These are phyloP conservation scores for Candidula unifasciata DNA, from an alignment of 2,888 invertebrate genomes.

Conservation along the genomic window DNA sequence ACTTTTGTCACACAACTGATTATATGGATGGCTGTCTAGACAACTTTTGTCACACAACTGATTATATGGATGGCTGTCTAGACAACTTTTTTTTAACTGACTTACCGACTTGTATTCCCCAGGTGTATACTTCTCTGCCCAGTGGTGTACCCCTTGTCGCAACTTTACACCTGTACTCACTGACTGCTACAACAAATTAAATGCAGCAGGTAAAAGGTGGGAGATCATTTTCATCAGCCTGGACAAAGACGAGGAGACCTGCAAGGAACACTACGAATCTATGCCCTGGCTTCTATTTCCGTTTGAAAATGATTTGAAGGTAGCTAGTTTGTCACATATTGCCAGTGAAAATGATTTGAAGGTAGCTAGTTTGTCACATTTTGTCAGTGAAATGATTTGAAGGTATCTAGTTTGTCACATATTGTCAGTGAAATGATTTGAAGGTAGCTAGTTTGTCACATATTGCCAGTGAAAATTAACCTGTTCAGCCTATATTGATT, in stretches of 20 bases:
- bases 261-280: slow-evolving; percentile 77
- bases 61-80: too few relatives aligned
- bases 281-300: slow-evolving; percentile 76
- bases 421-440: too few relatives aligned
- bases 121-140: slow-evolving; percentile 41
- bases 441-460: slow-evolving; percentile 1
- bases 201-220: slow-evolving; percentile 71
- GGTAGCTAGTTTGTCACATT: not conserved
- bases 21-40: too few relatives aligned
- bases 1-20: too few relatives aligned
- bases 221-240: slow-evolving; percentile 80
- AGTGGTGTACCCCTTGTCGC: slow-evolving; percentile 80
- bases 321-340: not conserved
- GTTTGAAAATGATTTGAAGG: slow-evolving; percentile 25
- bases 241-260: slow-evolving; percentile 76
- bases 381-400: too few relatives aligned
- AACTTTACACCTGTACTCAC: slow-evolving; percentile 78
- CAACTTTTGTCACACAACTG: too few relatives aligned
- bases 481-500: too few relatives aligned
- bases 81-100: too few relatives aligned
- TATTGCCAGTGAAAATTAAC: too few relatives aligned
- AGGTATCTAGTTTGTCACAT: not conserved
- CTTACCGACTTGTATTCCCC: not conserved
- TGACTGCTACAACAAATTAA: slow-evolving; percentile 77
- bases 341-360: too few relatives aligned